These are phyloP conservation scores for Myripristis jacobus DNA, from an alignment of 2,797 vertebrate genomes.

Conservation along the genomic window DNA sequence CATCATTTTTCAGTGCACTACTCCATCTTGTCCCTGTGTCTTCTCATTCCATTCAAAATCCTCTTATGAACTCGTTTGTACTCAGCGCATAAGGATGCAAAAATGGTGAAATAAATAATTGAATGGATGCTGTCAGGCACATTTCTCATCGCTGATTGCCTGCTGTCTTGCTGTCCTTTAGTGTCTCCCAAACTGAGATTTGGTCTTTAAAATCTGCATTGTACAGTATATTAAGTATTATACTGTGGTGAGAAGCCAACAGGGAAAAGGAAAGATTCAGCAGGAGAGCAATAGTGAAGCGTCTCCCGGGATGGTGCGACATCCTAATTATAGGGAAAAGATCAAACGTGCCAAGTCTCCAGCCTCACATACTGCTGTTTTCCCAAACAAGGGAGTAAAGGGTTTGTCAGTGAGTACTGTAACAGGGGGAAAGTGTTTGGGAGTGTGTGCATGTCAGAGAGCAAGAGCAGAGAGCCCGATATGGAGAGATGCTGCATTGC, in stretches of 20 bases:
- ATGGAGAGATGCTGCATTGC: constrained; percentile 48
- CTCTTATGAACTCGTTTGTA: constrained; percentile 60
- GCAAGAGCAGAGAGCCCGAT: constrained; percentile 24
- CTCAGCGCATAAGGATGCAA: constrained; percentile 33
- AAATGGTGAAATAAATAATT: constrained; percentile 47
- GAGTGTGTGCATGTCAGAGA: constrained; percentile 21
- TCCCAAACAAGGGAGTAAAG: constrained; percentile 12
- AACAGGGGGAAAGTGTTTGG: constrained; percentile 17
- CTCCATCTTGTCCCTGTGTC: constrained; percentile 34
- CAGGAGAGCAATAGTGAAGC: constrained; percentile 18
- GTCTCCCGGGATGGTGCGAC: constrained; percentile 19
- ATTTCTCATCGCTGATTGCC: constrained; percentile 41
- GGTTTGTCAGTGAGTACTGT: constrained; percentile 6
- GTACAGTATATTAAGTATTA: constrained; percentile 39
- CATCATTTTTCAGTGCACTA: constrained; percentile 42
- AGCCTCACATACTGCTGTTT: constrained; percentile 14
- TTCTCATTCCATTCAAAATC: constrained; percentile 58
- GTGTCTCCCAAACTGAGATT: constrained; percentile 42
- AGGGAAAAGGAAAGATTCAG: constrained; percentile 51
- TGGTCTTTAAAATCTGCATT: constrained; percentile 24
- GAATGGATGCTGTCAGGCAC: constrained; percentile 22
- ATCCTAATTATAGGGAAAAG: constrained; percentile 53
- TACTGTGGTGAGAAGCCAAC: constrained; percentile 24
- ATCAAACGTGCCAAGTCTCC: constrained; percentile 38
- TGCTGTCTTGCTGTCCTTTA: constrained; percentile 38